phyloP scores from a whole-genome alignment of 2,797 vertebrate genomes.

The Tinamus major region DNA sequence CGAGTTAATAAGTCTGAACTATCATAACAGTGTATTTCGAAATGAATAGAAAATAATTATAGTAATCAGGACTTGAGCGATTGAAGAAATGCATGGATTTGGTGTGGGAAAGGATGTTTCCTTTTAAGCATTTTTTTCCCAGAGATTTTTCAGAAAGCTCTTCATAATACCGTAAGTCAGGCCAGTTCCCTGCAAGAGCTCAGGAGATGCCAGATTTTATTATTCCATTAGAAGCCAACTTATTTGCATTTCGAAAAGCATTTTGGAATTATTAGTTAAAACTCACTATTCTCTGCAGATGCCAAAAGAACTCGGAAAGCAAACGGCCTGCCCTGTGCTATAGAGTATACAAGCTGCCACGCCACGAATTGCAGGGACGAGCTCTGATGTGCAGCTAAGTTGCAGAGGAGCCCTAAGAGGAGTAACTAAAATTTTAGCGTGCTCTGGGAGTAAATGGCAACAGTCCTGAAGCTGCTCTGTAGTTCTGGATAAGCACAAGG shows the following conservation, averaged over 20 bases:
- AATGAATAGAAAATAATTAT: conserved; percentile 35
- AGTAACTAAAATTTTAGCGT: background rate
- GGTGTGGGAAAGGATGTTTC: background rate
- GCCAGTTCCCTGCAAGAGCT: background rate
- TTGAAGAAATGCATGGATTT: background rate
- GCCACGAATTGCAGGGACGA: too few relatives aligned
- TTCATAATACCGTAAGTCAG: background rate
- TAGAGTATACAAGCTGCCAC: background rate
- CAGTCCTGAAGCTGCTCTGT: background rate
- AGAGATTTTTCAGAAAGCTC: background rate
- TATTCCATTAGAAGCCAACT: background rate
- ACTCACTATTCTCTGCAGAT: background rate
- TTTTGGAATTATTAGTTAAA: background rate
- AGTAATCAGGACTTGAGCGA: background rate
- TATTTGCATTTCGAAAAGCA: background rate
- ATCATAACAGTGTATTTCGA: background rate
- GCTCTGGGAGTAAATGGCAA: background rate
- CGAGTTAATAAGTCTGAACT: background rate
- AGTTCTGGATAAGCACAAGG: fast-evolving
- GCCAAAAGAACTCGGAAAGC: background rate
- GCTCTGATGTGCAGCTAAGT: background rate
- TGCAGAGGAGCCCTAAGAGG: background rate
- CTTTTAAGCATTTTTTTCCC: background rate
- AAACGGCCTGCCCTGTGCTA: background rate
- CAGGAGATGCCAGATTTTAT: background rate